Evolutionary conservation across 2,113 vertebrate species (phyloP).

Genomic region (Rhabdomys dilectus): DNA sequence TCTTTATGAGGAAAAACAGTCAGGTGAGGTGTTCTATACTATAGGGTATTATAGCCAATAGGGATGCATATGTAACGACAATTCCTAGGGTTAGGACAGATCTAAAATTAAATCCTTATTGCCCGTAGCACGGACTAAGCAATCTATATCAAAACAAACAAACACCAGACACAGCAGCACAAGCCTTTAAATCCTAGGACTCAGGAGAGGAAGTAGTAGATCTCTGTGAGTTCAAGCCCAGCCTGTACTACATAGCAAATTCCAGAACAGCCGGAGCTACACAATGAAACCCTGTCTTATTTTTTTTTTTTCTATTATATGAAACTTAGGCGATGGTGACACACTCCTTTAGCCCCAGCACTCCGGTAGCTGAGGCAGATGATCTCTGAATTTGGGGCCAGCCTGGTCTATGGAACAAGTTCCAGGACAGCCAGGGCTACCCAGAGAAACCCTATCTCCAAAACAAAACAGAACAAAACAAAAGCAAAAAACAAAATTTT

Average conservation of each 20-base stretch:
- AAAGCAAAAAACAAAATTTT: too few relatives aligned
- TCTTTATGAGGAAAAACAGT: background rate
- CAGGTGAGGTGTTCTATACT: background rate
- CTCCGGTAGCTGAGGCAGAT: background rate
- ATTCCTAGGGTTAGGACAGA: background rate
- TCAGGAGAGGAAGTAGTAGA: background rate
- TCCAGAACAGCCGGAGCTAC: background rate
- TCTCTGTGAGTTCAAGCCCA: background rate
- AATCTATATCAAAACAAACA: background rate
- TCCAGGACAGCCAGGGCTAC: too few relatives aligned
- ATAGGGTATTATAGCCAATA: background rate
- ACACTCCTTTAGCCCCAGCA: background rate
- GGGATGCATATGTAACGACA: too few relatives aligned
- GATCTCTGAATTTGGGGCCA: too few relatives aligned
- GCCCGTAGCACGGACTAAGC: background rate
- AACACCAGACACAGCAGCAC: background rate
- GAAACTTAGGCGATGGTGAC: background rate
- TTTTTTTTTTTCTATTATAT: too few relatives aligned
- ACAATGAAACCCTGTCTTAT: background rate
- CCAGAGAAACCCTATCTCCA: too few relatives aligned
- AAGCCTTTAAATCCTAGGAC: background rate
- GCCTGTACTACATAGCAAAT: background rate
- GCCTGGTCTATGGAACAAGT: too few relatives aligned
- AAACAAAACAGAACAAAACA: too few relatives aligned
- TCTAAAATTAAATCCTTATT: background rate